Percentiles rank a stretch among this genome's conserved stretches.
These are phyloP conservation scores for Balaeniceps rex DNA, from an alignment of 2,113 vertebrate genomes.

Conservation along the genomic window DNA sequence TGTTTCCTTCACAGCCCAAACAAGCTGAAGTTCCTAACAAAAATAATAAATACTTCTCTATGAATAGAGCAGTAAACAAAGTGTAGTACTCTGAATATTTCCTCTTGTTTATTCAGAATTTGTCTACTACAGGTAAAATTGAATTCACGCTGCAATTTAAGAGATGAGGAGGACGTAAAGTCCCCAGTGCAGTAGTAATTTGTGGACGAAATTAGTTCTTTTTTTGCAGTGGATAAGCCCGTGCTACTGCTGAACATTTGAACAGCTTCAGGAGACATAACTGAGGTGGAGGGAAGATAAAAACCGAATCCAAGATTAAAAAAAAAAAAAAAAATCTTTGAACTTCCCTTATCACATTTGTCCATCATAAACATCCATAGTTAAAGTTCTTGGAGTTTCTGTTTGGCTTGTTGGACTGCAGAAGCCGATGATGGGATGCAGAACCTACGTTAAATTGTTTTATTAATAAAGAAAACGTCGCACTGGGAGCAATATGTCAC, in stretches of 20 bases:
- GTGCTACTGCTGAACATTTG: not conserved
- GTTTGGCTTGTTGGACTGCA: not conserved
- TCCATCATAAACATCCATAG: not conserved
- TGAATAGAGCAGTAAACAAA: not conserved
- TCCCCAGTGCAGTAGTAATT: not conserved
- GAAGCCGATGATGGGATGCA: not conserved
- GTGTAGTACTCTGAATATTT: not conserved
- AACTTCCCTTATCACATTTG: not conserved
- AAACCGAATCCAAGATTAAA: not conserved
- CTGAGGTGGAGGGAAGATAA: not conserved
- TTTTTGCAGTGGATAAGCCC: not conserved
- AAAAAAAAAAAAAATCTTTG: not conserved
- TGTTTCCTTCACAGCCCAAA: not conserved
- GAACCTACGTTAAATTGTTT: not conserved
- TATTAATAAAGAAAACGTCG: not conserved
- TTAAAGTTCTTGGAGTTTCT: not conserved
- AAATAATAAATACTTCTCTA: not conserved
- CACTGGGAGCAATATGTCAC: not conserved
- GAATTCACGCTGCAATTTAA: not conserved
- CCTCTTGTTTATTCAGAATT: not conserved
- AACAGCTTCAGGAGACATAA: not conserved
- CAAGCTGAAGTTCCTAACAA: not conserved
- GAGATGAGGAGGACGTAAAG: not conserved
- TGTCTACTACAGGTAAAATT: not conserved
- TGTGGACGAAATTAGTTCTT: not conserved